Conservation (phyloP, 2,888 invertebrate genomes). For the Sarcophaga rosellei region DNA sequence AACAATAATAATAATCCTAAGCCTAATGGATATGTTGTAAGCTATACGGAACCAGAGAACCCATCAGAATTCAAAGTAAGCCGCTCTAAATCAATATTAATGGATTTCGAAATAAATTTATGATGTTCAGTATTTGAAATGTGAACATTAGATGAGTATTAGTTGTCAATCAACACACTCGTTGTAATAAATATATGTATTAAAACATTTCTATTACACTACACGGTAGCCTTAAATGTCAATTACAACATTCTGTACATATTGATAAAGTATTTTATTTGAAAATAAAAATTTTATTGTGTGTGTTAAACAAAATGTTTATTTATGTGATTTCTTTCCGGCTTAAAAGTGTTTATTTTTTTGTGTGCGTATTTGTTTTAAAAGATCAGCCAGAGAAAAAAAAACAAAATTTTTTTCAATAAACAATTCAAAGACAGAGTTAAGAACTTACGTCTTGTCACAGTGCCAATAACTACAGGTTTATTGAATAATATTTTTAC, state of each 20-base stretch:
- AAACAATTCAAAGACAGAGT: conserved; percentile 24
- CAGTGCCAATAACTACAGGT: conserved; percentile 38
- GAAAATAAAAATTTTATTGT: conserved; percentile 37
- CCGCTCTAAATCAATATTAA: no score
- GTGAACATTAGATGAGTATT: conserved; percentile 8
- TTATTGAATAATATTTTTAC: conserved; percentile 45
- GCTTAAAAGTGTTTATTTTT: conserved; percentile 38
- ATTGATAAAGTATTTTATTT: conserved; percentile 31
- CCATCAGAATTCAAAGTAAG: no score
- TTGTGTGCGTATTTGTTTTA: not conserved
- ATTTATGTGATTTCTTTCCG: conserved; percentile 57
- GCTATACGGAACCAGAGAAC: no score
- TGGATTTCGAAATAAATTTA: not conserved
- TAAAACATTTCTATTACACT: conserved; percentile 42
- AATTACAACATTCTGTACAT: conserved; percentile 21
- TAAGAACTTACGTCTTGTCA: conserved; percentile 32
- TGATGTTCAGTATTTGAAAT: conserved; percentile 11
- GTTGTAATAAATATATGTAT: conserved; percentile 7
- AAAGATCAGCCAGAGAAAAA: conserved; percentile 13
- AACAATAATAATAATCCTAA: no score
- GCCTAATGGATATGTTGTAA: no score
- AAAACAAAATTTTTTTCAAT: conserved; percentile 15
- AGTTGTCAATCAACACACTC: conserved; percentile 3
- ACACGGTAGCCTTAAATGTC: conserved; percentile 52
- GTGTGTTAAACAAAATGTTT: conserved; percentile 47